Base-by-base conservation (phyloP, 2,113 vertebrate species). In the Microcebus griseorufus region DNA sequence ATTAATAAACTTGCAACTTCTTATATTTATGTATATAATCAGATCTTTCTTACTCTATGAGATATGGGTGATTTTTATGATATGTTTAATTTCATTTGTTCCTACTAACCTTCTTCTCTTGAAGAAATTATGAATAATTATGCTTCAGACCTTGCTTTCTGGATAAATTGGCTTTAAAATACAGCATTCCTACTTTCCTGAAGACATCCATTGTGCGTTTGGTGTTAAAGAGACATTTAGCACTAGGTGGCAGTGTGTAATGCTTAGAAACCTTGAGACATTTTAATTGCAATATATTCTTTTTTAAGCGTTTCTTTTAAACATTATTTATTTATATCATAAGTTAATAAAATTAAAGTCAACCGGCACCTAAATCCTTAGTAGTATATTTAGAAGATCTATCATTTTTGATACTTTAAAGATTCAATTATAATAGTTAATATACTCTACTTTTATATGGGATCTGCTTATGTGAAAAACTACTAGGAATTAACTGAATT, bases 181-280 rank as follows among this genome's bases (percentile, higher is more conserved):
- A 80, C 4, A 92, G 25, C 45, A 39, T 93, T 86, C 60, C n/a
- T 9, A 8, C 42, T n/a, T 93, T 93, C 18, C 18, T 42, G 37
- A 75, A 90, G 84, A 45, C 8, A 2, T 48, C 39, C 51, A 29
- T 34, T 25, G 4, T 53, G 85, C 65, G 32, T 65, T 75, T 96
- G 76, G 20, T 51, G 64, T 29, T 29, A 76, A 0, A 34, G 89
- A 53, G 86, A n/a, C 45, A 89, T 51, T 93, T 67, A 95, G 76
- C 98, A 96, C 98, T 98, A 99, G 98, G 97, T 98, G 98, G 98
- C 98, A 98, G 94, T 98, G 89, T 98, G 64, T 93, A 98, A 98
- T 97, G 45, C 78, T 60, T 87, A 85, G 98, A 98, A 95, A 69
- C 14, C 25, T 58, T 62, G 72, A 81, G 88, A 88, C 48, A 60